Evolutionary conservation across 2,888 invertebrate species (phyloP).

Genomic region (Meliscaeva auricollis): DNA sequence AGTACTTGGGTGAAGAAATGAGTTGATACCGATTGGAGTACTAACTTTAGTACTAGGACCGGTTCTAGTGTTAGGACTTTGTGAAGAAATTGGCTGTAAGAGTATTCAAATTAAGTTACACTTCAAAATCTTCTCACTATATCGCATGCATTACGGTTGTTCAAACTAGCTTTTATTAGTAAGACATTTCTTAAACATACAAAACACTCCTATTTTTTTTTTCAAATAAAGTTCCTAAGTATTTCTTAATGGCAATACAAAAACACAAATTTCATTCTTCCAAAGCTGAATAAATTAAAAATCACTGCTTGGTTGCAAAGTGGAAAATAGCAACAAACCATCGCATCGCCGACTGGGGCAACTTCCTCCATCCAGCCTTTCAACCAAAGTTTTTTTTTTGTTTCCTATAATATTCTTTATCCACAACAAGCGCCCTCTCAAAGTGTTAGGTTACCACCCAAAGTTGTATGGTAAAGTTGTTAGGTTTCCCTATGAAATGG

Average conservation of each 20-base stretch:
- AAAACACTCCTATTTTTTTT: background rate
- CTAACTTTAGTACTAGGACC: no score
- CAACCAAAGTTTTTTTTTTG: background rate
- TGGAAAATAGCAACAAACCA: background rate
- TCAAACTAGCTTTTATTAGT: no score
- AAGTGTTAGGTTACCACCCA: conserved; percentile 26
- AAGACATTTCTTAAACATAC: no score
- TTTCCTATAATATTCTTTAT: background rate
- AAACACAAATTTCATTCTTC: background rate
- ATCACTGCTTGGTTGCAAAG: background rate
- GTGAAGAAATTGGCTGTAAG: no score
- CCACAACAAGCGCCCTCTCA: conserved; percentile 15
- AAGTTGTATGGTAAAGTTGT: conserved; percentile 4
- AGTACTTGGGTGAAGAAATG: no score
- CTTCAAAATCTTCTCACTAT: no score
- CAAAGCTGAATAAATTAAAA: conserved; percentile 27
- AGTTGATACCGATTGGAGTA: no score
- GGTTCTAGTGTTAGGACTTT: no score
- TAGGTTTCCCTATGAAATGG: background rate
- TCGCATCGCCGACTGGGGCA: background rate
- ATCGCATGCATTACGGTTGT: no score
- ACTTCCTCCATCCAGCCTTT: background rate
- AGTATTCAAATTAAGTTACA: no score
- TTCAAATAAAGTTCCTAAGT: background rate
- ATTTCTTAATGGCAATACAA: conserved; percentile 2